Base-by-base conservation (phyloP, 2,113 vertebrate genomes). In the Falcunculus frontatus region DNA sequence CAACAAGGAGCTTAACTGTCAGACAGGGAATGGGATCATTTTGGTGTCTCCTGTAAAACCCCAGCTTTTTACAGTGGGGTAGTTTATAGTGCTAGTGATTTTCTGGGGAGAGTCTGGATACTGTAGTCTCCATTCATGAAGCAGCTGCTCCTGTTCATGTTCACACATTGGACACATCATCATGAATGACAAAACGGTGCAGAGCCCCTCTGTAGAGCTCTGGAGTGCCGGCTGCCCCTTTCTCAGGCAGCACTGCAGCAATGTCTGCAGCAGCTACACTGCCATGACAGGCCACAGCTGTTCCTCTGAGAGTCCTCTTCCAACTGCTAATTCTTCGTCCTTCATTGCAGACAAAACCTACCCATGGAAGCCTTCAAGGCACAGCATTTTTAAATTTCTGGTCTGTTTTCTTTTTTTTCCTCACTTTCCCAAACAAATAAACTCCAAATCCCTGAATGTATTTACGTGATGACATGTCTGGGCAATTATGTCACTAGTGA, bases 251-350 rank as follows among this genome's bases (percentile, higher is more conserved):
- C 4, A 4, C 59, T 81, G 81, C 44, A 57, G 88, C 90, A 67
- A 49, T 70, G 65, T 95, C 88, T 93, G 81, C 52, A 50, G 75
- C 82, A 72, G 35, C 64, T 44, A 26, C 1, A 3, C 72, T 64
- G 62, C 76, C 76, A 42, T 85, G 74, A 88, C 63, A 73, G 7
- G 3, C 49, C 89, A 83, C 94, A 94, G 93, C 95, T 97, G 94
- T 50, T 88, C 27, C 74, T 92, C 50, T 63, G 73, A 53, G 85
- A 49, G 56, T 84, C 84, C 75, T 84, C 84, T 62, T 90, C 75
- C 64, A 92, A 8, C n/a, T 85, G 62, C 37, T 80, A 75, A 85
- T 91, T 75, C 59, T 84, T 90, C 5, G 9, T 81, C 75, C 4
- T 50, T 95, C 81, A 41, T 41, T 65, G 32, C 9, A 6, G 87